These are phyloP conservation scores for Procambarus virginalis DNA, from an alignment of 1,140 invertebrate genomes.

Conservation along the genomic window DNA sequence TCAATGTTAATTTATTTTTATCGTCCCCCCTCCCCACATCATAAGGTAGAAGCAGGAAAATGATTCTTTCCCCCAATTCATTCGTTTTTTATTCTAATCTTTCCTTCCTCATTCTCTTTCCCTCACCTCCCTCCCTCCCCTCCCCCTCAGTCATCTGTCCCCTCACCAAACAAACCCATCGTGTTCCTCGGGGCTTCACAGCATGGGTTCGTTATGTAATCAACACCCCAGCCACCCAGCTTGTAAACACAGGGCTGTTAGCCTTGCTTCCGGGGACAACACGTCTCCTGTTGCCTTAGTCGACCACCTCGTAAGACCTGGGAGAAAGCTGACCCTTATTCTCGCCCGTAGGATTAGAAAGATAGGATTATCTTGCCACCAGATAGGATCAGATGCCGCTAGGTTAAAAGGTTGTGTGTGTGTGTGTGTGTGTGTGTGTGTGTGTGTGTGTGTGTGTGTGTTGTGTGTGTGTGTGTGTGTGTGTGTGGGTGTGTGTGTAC, in stretches of 20 bases:
- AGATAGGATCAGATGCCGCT: not conserved
- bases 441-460: too few species aligned
- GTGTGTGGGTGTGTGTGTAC: too few species aligned
- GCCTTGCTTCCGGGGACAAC: constrained; percentile 15
- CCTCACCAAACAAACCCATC: not conserved
- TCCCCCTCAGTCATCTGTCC: not conserved
- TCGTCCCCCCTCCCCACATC: too few species aligned
- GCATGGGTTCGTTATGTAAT: constrained; percentile 23
- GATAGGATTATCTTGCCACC: not conserved
- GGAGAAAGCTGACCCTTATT: not conserved
- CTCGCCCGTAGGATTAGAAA: not conserved
- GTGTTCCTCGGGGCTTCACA: not conserved
- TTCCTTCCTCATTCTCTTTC: not conserved
- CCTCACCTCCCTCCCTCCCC: not conserved
- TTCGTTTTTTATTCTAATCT: not conserved
- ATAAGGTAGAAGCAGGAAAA: too few species aligned
- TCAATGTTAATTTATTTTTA: too few species aligned
- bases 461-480: too few species aligned
- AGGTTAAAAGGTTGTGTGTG: not conserved
- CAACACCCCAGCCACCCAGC: not conserved
- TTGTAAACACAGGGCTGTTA: constrained; percentile 9
- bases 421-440: too few species aligned
- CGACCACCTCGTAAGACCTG: not conserved
- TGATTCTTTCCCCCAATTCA: not conserved
- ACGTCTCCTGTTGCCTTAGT: not conserved